These are phyloP conservation scores for Menura novaehollandiae DNA, from an alignment of 2,113 vertebrate species.

Conservation along the genomic window DNA sequence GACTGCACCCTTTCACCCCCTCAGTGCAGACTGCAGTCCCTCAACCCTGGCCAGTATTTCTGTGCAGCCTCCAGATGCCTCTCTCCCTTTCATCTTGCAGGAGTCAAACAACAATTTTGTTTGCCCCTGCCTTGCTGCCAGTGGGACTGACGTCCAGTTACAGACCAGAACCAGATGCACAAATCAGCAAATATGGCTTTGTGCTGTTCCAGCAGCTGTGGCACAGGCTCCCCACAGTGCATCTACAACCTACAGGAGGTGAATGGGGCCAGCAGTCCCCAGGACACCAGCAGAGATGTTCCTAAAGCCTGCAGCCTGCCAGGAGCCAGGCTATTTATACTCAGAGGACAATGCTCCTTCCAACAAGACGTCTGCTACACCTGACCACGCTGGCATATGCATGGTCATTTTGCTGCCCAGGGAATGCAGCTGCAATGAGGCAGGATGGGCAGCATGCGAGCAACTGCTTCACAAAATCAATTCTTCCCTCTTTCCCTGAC, in stretches of 20 bases:
- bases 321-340: conserved; percentile 24
- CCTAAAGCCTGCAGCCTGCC: conserved; percentile 4
- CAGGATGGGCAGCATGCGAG: neutral
- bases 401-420: neutral
- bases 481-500: neutral
- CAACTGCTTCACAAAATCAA: neutral
- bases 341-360: conserved; percentile 22
- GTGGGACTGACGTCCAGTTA: neutral
- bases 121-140: neutral
- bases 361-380: neutral
- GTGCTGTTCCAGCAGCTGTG: neutral
- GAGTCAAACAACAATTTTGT: neutral
- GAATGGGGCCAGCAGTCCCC: neutral
- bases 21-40: neutral
- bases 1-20: neutral
- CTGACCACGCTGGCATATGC: neutral
- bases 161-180: neutral
- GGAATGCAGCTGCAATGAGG: neutral
- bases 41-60: neutral
- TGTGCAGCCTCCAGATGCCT: neutral
- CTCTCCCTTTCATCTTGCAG: neutral
- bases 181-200: neutral
- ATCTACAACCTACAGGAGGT: neutral
- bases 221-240: neutral
- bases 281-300: neutral